Evolutionary conservation across 2,797 vertebrate genomes (phyloP), one percentile per base, ranked within the genome.

Genomic region (Pachyuromys duprasi): DNA sequence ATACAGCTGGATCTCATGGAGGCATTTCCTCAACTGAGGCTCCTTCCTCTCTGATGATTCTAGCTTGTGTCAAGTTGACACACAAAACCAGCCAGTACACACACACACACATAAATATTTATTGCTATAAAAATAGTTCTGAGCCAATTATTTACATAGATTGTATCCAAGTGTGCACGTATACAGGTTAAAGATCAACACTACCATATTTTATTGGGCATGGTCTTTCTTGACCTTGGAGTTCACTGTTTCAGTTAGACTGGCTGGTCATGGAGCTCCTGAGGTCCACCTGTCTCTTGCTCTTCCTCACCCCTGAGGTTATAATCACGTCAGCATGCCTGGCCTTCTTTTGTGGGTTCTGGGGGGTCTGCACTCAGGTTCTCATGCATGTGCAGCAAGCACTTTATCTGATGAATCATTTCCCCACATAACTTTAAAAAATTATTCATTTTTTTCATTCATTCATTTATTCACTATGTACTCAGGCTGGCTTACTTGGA

Each of bases 101-200:
- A 49, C 45, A 49, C 0, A 69, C 2, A 76, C 3, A 70, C 81
- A 70, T 65, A 88, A 42, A 57, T 69, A 89, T 26, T 89, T 53
- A 81, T 2, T 89, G 36, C 33, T 72, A 88, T 67, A 49, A 92
- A 90, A 87, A 82, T 81, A 92, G 79, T 86, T 95, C 96, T 93
- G 79, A n/a, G 89, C 17, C n/a, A 87, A 69, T 74, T n/a, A 72
- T 90, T 57, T 14, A 57, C 55, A 57, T 18, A n/a, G 4, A 49
- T 57, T 15, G 33, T 70, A 36, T 11, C 49, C 69, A n/a, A 3
- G 26, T n/a, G 28, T 70, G 28, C 65, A 67, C 12, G 31, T 70
- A 6, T 70, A 36, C 5, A 69, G 67, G 31, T 11, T 28, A 69
- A 69, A 70, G 33, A 18, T 70, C n/a, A 36, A n/a, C 13, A n/a